A percentile compares a stretch with the other conserved stretches of the same genome.
phyloP scores from a whole-genome alignment of 1,140 invertebrate genomes.

The Panagrolaimus sp. region DNA sequence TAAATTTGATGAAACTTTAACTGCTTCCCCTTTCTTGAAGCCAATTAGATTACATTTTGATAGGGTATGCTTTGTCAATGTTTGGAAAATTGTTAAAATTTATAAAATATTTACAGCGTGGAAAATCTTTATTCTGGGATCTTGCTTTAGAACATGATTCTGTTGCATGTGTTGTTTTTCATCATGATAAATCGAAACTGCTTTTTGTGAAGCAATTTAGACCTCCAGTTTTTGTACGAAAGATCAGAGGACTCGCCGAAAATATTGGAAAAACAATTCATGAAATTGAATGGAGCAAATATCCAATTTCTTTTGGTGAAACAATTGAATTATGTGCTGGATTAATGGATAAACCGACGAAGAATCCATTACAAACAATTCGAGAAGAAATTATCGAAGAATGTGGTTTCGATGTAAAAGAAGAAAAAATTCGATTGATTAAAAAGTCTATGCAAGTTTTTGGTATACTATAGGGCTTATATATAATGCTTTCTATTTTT shows the following conservation, averaged over 20 bases:
- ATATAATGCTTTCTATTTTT: constrained; percentile 30
- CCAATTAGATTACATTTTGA: constrained; percentile 30
- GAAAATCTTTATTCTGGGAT: constrained; percentile 25
- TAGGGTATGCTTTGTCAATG: not conserved
- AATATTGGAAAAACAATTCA: constrained; percentile 60
- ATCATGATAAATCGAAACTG: constrained; percentile 71
- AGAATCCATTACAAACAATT: constrained; percentile 73
- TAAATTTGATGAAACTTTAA: constrained; percentile 26
- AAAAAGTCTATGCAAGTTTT: constrained; percentile 70
- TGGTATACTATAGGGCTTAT: not conserved
- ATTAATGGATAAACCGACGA: constrained; percentile 77
- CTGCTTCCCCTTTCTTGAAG: constrained; percentile 22
- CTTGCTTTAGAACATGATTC: constrained; percentile 55
- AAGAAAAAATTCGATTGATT: constrained; percentile 70
- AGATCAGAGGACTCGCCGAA: constrained; percentile 25
- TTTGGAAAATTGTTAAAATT: not conserved
- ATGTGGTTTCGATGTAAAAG: constrained; percentile 81
- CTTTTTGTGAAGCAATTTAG: constrained; percentile 86
- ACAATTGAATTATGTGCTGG: constrained; percentile 89
- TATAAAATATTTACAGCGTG: not conserved
- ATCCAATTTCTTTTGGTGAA: constrained; percentile 71
- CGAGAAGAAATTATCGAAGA: constrained; percentile 83
- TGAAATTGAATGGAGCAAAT: constrained; percentile 70
- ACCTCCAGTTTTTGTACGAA: constrained; percentile 62
- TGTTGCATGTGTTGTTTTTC: constrained; percentile 78